Evolutionary conservation across 2,888 invertebrate species (phyloP).

Genomic region (Digitonthophagus gazella): DNA sequence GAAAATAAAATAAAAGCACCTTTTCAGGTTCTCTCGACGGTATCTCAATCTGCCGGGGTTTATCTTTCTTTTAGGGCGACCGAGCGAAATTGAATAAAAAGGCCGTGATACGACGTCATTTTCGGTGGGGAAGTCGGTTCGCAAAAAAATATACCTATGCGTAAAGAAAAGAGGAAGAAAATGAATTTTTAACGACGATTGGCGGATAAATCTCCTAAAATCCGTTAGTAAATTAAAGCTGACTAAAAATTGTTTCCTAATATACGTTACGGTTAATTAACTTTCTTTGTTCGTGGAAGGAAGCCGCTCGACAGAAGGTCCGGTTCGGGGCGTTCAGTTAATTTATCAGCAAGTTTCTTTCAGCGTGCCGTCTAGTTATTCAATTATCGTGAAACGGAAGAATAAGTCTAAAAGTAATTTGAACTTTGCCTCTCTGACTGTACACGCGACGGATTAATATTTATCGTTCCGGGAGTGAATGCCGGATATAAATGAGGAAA

Average conservation of each 20-base stretch:
- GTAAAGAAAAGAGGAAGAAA: too few relatives aligned
- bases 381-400: background rate
- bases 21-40: background rate
- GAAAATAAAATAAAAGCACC: background rate
- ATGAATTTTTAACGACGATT: too few relatives aligned
- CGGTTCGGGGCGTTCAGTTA: background rate
- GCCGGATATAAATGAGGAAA: background rate
- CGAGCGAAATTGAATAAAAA: background rate
- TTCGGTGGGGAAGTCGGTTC: too few relatives aligned
- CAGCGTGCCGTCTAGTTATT: background rate
- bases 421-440: background rate
- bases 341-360: background rate
- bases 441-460: background rate
- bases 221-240: background rate
- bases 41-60: background rate
- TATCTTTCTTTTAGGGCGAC: background rate
- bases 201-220: background rate
- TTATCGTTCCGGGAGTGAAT: background rate
- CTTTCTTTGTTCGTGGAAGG: background rate
- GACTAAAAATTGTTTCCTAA: background rate
- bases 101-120: background rate
- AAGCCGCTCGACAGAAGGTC: background rate
- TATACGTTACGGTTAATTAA: background rate
- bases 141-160: background rate
- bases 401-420: background rate